Conservation (phyloP, 2,113 vertebrate genomes). For the Microtus richardsoni region DNA sequence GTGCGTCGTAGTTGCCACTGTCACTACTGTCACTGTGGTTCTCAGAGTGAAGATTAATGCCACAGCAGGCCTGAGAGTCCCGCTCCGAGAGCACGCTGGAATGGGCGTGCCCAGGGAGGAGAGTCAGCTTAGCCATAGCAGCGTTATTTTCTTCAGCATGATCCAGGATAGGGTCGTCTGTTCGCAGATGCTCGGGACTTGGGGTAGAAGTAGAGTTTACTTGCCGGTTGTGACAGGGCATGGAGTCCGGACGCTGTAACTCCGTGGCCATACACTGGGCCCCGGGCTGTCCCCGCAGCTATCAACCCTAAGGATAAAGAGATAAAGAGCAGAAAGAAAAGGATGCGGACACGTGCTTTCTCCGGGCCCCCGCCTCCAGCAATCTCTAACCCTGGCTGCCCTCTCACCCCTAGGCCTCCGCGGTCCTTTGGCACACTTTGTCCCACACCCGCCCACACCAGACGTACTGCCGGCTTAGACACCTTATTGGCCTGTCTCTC, state of each 20-base stretch:
- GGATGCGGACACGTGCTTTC: background rate
- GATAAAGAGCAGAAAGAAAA: background rate
- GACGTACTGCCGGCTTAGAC: background rate
- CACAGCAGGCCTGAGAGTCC: background rate
- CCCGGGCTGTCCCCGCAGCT: constrained; percentile 3
- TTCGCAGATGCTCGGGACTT: constrained; percentile 57
- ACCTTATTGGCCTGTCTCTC: constrained; percentile 42
- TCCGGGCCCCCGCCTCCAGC: fast-evolving
- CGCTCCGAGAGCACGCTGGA: background rate
- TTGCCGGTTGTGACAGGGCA: constrained; percentile 91
- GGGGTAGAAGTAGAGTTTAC: constrained; percentile 83
- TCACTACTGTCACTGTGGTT: background rate
- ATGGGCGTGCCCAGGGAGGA: constrained; percentile 1
- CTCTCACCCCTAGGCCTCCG: background rate
- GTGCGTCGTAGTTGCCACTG: constrained; percentile 4
- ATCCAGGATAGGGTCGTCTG: constrained; percentile 21
- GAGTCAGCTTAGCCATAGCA: constrained; percentile 35
- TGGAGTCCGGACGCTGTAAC: constrained; percentile 79
- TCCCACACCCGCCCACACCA: background rate
- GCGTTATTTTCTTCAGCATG: background rate
- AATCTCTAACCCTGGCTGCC: background rate
- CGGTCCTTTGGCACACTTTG: fast-evolving
- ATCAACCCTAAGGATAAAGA: background rate
- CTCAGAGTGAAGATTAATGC: constrained; percentile 9
- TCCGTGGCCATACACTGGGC: constrained; percentile 70